These are phyloP conservation scores for Chaetorhynchus papuensis DNA, from an alignment of 2,113 vertebrate species.

Conservation along the genomic window DNA sequence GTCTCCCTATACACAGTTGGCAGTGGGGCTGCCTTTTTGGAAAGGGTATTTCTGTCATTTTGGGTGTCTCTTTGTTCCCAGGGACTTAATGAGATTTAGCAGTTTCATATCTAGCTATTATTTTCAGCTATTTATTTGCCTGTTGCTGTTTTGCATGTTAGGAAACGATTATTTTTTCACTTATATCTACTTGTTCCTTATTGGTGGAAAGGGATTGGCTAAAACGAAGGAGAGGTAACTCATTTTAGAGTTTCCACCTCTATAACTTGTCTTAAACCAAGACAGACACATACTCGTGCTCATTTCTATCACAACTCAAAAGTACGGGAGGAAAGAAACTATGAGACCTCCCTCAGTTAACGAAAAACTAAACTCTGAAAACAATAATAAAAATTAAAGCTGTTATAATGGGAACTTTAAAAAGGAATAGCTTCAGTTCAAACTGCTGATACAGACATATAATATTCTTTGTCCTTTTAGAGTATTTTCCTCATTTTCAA, in stretches of 20 bases:
- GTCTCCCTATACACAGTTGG: not conserved
- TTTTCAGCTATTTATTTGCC: not conserved
- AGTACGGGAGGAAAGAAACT: not conserved
- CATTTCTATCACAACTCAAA: not conserved
- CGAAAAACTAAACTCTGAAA: not conserved
- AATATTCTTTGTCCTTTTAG: not conserved
- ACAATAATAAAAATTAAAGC: not conserved
- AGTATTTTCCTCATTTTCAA: not conserved
- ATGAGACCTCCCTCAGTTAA: not conserved
- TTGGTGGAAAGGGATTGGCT: not conserved
- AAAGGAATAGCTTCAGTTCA: not conserved
- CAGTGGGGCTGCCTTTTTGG: not conserved
- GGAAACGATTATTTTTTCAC: not conserved
- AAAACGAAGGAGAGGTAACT: not conserved
- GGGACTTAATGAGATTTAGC: not conserved
- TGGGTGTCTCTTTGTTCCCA: not conserved
- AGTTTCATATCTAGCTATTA: not conserved
- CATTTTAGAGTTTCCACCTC: too few relatives aligned
- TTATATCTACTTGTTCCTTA: not conserved
- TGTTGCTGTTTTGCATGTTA: not conserved
- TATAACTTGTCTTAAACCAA: not conserved
- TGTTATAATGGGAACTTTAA: not conserved
- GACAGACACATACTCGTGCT: not conserved
- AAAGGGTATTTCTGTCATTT: not conserved
- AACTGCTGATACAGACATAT: not conserved